Evolutionary conservation across 2,113 vertebrate species (phyloP).

Genomic region (Gymnogyps californianus): DNA sequence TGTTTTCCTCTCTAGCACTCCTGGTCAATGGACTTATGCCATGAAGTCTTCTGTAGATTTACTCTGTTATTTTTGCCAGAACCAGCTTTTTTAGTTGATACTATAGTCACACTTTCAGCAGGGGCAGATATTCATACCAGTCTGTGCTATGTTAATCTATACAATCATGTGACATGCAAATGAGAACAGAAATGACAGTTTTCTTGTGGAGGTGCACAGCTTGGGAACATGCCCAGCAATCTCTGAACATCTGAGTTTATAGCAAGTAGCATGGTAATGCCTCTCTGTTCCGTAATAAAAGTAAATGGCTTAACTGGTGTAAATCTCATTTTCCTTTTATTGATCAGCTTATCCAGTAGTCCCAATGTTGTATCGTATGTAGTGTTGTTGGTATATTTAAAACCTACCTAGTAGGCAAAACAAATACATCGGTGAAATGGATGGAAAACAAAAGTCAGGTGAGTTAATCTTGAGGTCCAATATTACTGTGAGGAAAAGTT

Average conservation of each 20-base stretch:
- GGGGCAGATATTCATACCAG: neutral
- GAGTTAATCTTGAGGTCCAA: neutral
- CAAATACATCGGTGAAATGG: neutral
- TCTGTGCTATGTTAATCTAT: neutral
- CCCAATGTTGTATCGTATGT: neutral
- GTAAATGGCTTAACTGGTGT: neutral
- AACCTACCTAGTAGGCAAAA: neutral
- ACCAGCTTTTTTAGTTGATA: neutral
- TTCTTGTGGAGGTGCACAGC: neutral
- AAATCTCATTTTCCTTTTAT: neutral
- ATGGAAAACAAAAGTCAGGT: neutral
- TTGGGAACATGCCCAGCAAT: neutral
- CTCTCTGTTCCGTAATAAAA: neutral
- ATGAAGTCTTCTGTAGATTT: neutral
- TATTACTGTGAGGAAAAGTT: neutral
- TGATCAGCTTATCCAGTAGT: neutral
- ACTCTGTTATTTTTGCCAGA: neutral
- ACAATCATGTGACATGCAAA: neutral
- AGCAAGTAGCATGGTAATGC: neutral
- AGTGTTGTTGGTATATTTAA: neutral
- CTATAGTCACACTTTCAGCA: neutral
- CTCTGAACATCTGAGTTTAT: neutral
- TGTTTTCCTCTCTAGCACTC: neutral
- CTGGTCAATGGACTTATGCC: rapidly evolving
- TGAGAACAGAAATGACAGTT: neutral